phyloP scores from a whole-genome alignment of 2,888 invertebrate species.

The Acleris literana region DNA sequence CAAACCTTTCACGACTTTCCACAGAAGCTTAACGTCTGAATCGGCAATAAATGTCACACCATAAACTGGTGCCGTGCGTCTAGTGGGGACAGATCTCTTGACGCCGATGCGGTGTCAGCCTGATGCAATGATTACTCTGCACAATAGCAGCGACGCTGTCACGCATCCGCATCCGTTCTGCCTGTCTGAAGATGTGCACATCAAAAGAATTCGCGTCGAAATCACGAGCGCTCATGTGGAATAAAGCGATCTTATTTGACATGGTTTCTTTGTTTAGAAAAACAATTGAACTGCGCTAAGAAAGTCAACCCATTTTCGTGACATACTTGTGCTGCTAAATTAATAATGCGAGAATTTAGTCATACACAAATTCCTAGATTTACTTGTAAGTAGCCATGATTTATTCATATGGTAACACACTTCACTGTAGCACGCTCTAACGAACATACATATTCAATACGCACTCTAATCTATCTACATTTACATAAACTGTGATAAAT shows the following conservation, averaged over 20 bases:
- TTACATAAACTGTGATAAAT: slow-evolving; percentile 20
- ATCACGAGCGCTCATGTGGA: slow-evolving; percentile 35
- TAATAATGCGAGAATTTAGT: slow-evolving; percentile 6
- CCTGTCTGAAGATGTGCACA: slow-evolving; percentile 36
- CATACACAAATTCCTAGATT: neutral
- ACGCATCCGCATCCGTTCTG: slow-evolving; percentile 40
- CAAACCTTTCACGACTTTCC: slow-evolving; percentile 5
- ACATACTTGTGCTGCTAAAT: slow-evolving; percentile 19
- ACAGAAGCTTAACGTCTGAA: slow-evolving; percentile 18
- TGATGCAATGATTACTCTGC: slow-evolving; percentile 32
- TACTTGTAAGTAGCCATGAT: slow-evolving; percentile 5
- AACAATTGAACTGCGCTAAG: slow-evolving; percentile 32
- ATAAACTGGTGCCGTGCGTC: slow-evolving; percentile 9
- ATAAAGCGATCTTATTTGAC: slow-evolving; percentile 36
- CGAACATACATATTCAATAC: slow-evolving; percentile 27
- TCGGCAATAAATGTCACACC: slow-evolving; percentile 25
- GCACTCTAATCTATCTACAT: slow-evolving; percentile 25
- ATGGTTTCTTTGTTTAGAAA: slow-evolving; percentile 38
- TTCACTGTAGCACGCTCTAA: slow-evolving; percentile 14
- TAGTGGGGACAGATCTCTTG: neutral
- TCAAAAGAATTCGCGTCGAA: slow-evolving; percentile 40
- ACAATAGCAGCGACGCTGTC: slow-evolving; percentile 35
- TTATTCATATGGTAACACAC: slow-evolving; percentile 16
- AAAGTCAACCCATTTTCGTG: slow-evolving; percentile 21
- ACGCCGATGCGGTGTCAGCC: neutral